Evolutionary conservation across 2,888 invertebrate genomes (phyloP).

Genomic region (Gisinianus flammeolus): DNA sequence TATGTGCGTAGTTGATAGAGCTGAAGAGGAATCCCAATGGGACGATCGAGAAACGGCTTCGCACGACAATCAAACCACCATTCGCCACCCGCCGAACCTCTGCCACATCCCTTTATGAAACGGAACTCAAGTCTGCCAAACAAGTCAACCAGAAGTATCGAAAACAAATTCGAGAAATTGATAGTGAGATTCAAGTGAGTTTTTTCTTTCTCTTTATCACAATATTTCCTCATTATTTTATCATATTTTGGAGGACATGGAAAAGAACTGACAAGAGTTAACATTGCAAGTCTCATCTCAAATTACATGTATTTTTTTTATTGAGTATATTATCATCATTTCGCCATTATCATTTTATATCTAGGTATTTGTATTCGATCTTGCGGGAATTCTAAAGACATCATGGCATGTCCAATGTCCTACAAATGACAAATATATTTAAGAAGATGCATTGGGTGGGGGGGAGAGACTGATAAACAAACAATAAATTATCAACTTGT

Average conservation of each 20-base stretch:
- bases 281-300: background rate
- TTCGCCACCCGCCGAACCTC: conserved; percentile 71
- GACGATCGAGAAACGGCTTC: conserved; percentile 79
- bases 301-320: background rate
- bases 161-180: conserved; percentile 82
- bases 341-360: no score
- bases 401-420: no score
- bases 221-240: background rate
- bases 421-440: no score
- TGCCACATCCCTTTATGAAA: conserved; percentile 81
- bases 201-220: background rate
- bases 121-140: conserved; percentile 80
- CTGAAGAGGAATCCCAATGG: conserved; percentile 80
- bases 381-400: no score
- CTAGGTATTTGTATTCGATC: no score
- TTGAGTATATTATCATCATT: no score
- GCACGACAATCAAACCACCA: conserved; percentile 81
- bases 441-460: no score
- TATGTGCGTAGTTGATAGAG: conserved; percentile 75
- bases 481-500: no score
- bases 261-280: background rate
- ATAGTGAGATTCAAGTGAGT: conserved; percentile 76
- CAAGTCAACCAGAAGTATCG: conserved; percentile 82
- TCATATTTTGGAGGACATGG: background rate
- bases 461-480: no score